Conservation (phyloP, 2,888 invertebrate genomes). For the Lasius fuliginosus region DNA sequence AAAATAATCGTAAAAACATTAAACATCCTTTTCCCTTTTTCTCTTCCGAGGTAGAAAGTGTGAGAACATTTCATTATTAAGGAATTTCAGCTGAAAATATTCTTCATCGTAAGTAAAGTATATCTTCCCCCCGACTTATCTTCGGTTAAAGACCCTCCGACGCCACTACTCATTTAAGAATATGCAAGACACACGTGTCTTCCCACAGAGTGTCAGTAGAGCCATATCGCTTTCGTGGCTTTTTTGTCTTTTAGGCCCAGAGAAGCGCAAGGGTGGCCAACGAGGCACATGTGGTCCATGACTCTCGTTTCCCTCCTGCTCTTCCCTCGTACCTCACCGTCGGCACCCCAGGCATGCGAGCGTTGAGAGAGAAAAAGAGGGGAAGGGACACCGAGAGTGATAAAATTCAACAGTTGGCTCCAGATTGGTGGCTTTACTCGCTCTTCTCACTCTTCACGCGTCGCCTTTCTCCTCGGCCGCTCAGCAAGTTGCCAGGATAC, state of each 20-base stretch:
- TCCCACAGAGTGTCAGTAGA: conserved; percentile 76
- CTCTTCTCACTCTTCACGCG: conserved; percentile 51
- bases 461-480: conserved; percentile 30
- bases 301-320: conserved; percentile 65
- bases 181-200: conserved; percentile 75
- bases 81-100: conserved; percentile 25
- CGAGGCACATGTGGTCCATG: conserved; percentile 75
- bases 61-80: conserved; percentile 14
- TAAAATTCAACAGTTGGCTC: conserved; percentile 85
- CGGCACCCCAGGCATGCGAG: conserved; percentile 44
- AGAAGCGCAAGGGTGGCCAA: conserved; percentile 67
- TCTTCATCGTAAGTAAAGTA: conserved; percentile 9
- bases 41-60: not conserved
- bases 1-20: not conserved
- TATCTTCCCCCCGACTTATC: conserved; percentile 62
- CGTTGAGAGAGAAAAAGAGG: conserved; percentile 53
- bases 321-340: conserved; percentile 39
- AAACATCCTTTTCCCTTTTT: not conserved
- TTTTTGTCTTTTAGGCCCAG: conserved; percentile 64
- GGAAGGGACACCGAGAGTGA: conserved; percentile 72
- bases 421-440: conserved; percentile 76
- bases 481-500: conserved; percentile 38
- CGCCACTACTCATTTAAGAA: conserved; percentile 55
- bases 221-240: conserved; percentile 75
- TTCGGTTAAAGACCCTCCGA: conserved; percentile 69